A percentile compares a stretch with the other conserved stretches of the same genome.
Conservation (phyloP, 1,140 invertebrate species). For the Drusus annulatus region DNA sequence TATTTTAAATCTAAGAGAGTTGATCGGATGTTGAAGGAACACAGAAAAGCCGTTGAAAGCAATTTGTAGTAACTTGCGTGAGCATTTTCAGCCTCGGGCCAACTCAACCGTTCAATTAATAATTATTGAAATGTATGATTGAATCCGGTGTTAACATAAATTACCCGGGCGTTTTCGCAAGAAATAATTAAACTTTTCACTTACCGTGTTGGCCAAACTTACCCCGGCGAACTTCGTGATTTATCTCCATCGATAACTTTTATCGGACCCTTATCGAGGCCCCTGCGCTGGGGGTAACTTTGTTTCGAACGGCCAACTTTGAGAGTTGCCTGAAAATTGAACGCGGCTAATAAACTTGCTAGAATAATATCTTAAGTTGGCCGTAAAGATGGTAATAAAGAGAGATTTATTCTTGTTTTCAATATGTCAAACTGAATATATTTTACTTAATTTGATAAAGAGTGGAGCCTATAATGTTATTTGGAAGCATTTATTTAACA, state of each 20-base stretch:
- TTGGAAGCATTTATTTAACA: too few relatives aligned
- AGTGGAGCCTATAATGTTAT: not conserved
- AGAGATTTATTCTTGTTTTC: constrained; percentile 35
- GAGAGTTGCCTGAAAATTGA: constrained; percentile 32
- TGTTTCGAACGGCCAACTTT: constrained; percentile 38
- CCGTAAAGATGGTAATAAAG: constrained; percentile 32
- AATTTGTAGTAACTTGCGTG: too few relatives aligned
- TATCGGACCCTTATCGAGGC: constrained; percentile 45
- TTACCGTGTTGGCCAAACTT: constrained; percentile 47
- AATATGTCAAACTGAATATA: constrained; percentile 25
- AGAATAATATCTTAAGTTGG: constrained; percentile 35
- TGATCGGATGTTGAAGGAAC: too few relatives aligned
- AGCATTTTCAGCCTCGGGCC: not conserved
- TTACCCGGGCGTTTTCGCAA: constrained; percentile 23
- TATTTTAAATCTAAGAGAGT: too few relatives aligned
- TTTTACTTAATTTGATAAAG: constrained; percentile 27
- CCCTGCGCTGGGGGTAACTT: constrained; percentile 32
- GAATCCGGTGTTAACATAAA: constrained; percentile 50
- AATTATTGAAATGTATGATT: constrained; percentile 43
- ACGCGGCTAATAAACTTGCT: constrained; percentile 34
- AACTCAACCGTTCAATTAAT: constrained; percentile 22
- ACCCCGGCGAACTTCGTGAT: constrained; percentile 44
- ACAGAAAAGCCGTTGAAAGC: too few relatives aligned
- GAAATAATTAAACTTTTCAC: constrained; percentile 53
- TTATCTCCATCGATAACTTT: constrained; percentile 49